Evolutionary conservation across 2,113 vertebrate species (phyloP).

Genomic region (Scophthalmus maximus): DNA sequence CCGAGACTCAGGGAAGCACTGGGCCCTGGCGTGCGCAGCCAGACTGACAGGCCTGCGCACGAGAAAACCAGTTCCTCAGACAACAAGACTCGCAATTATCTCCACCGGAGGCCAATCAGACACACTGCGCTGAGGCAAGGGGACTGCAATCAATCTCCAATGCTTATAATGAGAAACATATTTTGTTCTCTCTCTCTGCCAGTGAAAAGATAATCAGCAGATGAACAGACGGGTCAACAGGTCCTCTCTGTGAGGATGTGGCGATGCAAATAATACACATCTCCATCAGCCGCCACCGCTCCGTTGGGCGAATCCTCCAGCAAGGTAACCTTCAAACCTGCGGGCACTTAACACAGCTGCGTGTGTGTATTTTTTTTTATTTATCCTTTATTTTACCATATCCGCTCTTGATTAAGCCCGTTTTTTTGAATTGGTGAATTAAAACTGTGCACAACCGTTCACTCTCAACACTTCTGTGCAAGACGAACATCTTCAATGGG

Average conservation of each 20-base stretch:
- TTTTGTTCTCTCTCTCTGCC: conserved; percentile 61
- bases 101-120: conserved; percentile 70
- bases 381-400: no score
- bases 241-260: conserved; percentile 49
- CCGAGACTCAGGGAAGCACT: conserved; percentile 32
- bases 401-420: no score
- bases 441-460: no score
- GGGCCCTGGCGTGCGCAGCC: conserved; percentile 22
- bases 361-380: neutral
- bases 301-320: conserved; percentile 30
- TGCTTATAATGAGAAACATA: conserved; percentile 77
- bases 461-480: neutral
- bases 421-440: conserved; percentile 12
- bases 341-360: conserved; percentile 15
- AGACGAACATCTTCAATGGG: no score
- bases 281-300: conserved; percentile 43
- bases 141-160: conserved; percentile 71
- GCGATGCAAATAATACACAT: conserved; percentile 62
- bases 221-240: conserved; percentile 69
- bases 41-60: conserved; percentile 29
- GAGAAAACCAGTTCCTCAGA: conserved; percentile 52
- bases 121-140: conserved; percentile 43
- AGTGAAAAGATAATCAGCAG: conserved; percentile 74
- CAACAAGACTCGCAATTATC: conserved; percentile 73
- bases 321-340: conserved; percentile 60